A percentile compares a stretch with the other conserved stretches of the same genome.
Evolutionary conservation across 2,797 vertebrate species (phyloP).

Genomic region (Vultur gryphus): DNA sequence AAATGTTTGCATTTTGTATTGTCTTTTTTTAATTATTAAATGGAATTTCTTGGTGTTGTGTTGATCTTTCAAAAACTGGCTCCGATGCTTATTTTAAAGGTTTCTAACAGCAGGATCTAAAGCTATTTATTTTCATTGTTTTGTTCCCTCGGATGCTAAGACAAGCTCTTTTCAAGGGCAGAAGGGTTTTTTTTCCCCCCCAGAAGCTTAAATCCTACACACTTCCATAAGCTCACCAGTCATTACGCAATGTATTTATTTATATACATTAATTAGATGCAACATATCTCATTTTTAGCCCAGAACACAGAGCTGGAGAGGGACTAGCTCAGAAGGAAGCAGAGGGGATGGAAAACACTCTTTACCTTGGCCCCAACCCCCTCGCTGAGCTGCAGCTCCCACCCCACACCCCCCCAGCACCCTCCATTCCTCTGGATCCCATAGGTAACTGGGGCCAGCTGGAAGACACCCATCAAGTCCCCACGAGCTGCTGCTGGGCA

Average conservation of each 20-base stretch:
- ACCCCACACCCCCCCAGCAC: no score
- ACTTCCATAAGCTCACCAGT: neutral
- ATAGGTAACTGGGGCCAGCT: neutral
- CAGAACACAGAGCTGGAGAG: neutral
- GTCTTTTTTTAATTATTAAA: constrained; percentile 87
- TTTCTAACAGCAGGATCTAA: constrained; percentile 9
- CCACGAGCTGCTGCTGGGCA: neutral
- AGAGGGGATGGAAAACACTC: neutral
- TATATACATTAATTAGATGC: neutral
- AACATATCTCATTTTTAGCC: neutral
- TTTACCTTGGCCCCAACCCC: rapidly evolving
- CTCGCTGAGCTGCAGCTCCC: neutral
- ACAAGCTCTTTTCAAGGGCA: neutral
- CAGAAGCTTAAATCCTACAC: neutral
- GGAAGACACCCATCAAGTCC: neutral
- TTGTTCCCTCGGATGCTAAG: neutral
- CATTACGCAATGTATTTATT: neutral
- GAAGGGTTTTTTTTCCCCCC: rapidly evolving
- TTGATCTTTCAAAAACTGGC: constrained; percentile 57
- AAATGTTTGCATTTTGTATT: constrained; percentile 98
- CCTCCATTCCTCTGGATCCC: neutral
- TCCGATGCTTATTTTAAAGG: constrained; percentile 4
- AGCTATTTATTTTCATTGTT: constrained; percentile 13
- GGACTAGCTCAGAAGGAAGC: neutral
- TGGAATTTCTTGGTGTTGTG: constrained; percentile 65